Percentiles rank a stretch among this genome's conserved stretches.
Conservation (phyloP, 2,113 vertebrate species). For the Mustela nigripes region DNA sequence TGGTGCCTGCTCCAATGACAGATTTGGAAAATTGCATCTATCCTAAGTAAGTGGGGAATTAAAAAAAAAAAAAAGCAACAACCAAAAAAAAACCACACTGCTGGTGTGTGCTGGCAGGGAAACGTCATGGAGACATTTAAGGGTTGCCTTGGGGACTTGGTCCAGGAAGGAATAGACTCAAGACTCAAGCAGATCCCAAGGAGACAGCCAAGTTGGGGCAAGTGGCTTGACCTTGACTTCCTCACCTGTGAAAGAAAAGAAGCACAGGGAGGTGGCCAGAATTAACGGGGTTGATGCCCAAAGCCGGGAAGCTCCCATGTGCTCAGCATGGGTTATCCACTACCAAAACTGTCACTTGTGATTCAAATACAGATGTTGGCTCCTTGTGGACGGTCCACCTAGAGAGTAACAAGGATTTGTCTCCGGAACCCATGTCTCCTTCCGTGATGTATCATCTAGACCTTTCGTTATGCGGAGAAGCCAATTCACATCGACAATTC, state of each 20-base stretch:
- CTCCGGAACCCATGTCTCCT: not conserved
- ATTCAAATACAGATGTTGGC: not conserved
- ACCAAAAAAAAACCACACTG: not conserved
- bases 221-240: not conserved
- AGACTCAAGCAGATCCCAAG: not conserved
- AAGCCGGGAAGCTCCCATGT: not conserved
- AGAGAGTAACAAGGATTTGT: not conserved
- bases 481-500: not conserved
- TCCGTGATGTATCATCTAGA: not conserved
- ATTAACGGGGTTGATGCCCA: fast-evolving
- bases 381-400: fast-evolving
- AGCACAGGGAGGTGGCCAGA: fast-evolving
- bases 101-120: not conserved
- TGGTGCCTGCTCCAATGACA: not conserved
- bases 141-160: not conserved
- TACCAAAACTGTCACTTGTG: not conserved
- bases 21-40: not conserved
- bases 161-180: not conserved
- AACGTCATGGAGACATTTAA: not conserved
- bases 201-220: not conserved
- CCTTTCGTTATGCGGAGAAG: not conserved
- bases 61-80: too few species aligned
- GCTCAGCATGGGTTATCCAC: fast-evolving
- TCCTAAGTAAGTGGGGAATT: not conserved
- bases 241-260: not conserved